Evolutionary conservation across 2,113 vertebrate species (phyloP).

Genomic region (Crotophaga sulcirostris): DNA sequence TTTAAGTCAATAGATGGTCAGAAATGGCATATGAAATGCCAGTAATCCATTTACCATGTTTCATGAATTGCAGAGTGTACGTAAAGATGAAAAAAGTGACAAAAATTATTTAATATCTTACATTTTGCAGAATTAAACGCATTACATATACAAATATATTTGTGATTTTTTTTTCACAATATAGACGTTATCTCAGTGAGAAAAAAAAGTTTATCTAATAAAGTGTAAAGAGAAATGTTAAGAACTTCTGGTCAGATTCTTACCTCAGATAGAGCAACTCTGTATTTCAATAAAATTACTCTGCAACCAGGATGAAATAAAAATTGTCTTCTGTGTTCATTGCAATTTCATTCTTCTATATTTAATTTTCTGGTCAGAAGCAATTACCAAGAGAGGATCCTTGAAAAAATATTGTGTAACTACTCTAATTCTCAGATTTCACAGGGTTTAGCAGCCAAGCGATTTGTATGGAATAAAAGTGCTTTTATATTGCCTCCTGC

Average conservation of each 20-base stretch:
- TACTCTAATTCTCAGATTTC: constrained; percentile 44
- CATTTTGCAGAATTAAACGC: not conserved
- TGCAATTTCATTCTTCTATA: constrained; percentile 21
- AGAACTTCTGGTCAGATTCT: not conserved
- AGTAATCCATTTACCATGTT: not conserved
- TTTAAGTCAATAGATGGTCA: not conserved
- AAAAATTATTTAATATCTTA: not conserved
- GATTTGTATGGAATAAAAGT: constrained; percentile 54
- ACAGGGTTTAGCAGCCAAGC: constrained; percentile 45
- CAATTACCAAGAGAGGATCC: not conserved
- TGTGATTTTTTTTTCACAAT: not conserved
- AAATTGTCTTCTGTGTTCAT: constrained; percentile 9
- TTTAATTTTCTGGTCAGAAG: constrained; percentile 55
- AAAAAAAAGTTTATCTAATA: not conserved
- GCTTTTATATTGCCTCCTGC: constrained; percentile 62
- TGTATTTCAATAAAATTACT: constrained; percentile 18
- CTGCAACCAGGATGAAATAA: not conserved
- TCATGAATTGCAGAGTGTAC: not conserved
- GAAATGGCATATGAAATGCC: not conserved
- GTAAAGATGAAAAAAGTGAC: not conserved
- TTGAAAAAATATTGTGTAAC: constrained; percentile 6
- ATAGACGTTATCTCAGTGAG: not conserved
- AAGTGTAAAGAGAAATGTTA: not conserved
- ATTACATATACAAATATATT: not conserved
- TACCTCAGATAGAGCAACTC: not conserved